Conservation (phyloP, 2,797 vertebrate genomes). For the Danio jaintianensis region DNA sequence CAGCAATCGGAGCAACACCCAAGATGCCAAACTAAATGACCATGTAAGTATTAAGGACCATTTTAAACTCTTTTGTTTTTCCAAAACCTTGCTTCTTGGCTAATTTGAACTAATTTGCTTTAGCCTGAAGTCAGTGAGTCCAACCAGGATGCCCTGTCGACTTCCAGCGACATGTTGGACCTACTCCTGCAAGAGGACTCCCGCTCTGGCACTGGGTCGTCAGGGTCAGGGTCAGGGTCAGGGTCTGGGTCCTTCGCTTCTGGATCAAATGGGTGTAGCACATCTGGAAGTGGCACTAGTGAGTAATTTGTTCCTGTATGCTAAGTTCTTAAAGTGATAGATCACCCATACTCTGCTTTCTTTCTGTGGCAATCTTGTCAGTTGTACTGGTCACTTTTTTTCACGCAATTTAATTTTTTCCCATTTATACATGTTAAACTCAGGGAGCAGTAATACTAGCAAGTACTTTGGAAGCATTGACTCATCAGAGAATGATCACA, state of each 20-base stretch:
- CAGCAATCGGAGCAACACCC: slow-evolving; percentile 31
- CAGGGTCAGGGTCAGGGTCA: slow-evolving; percentile 70
- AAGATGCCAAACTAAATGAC: slow-evolving; percentile 48
- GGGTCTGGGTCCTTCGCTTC: slow-evolving; percentile 72
- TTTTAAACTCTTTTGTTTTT: not conserved
- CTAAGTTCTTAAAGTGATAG: not conserved
- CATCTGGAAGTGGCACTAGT: slow-evolving; percentile 79
- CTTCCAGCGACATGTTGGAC: slow-evolving; percentile 80
- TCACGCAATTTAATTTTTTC: not conserved
- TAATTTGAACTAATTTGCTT: not conserved
- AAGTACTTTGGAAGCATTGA: slow-evolving; percentile 83
- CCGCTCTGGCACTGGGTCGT: slow-evolving; percentile 76
- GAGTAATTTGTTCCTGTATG: slow-evolving; percentile 51
- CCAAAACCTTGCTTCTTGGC: not conserved
- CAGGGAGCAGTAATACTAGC: slow-evolving; percentile 82
- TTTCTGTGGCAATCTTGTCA: not conserved
- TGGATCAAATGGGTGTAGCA: slow-evolving; percentile 73
- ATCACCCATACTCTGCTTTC: not conserved
- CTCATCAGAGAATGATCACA: slow-evolving; percentile 78
- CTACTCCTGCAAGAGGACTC: slow-evolving; percentile 80
- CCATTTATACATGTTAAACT: not conserved
- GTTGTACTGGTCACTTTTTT: not conserved
- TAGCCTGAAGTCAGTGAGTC: slow-evolving; percentile 75
- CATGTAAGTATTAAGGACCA: slow-evolving; percentile 44
- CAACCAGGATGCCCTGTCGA: slow-evolving; percentile 78